These are phyloP conservation scores for Porites australiensis DNA, from an alignment of 64 coral and sea anemone species.

Conservation along the genomic window DNA sequence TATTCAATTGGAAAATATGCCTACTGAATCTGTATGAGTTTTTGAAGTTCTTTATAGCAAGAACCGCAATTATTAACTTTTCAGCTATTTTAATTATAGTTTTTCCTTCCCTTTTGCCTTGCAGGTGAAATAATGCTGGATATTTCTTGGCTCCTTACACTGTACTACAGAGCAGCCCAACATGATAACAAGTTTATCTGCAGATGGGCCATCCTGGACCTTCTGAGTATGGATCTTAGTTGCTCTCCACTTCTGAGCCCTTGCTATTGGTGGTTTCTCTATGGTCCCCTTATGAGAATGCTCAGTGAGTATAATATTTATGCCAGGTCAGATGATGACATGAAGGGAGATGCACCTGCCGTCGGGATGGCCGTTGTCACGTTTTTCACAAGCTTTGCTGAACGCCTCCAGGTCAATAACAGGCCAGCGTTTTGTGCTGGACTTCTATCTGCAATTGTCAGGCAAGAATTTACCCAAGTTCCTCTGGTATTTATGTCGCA, in stretches of 20 bases:
- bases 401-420: conserved; percentile 27
- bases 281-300: conserved; percentile 71
- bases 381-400: conserved; percentile 52
- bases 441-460: conserved; percentile 44
- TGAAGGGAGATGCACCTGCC: conserved; percentile 60
- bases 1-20: no score
- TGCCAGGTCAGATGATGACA: conserved; percentile 50
- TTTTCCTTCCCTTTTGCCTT: background rate
- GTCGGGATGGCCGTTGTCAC: conserved; percentile 55
- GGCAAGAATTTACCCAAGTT: conserved; percentile 61
- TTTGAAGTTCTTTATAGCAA: no score
- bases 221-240: conserved; percentile 66
- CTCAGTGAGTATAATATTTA: conserved; percentile 80
- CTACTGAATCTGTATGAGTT: no score
- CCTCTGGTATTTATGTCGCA: conserved; percentile 82
- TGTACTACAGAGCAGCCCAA: conserved; percentile 58
- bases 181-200: conserved; percentile 80
- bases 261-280: conserved; percentile 76
- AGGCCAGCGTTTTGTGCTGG: conserved; percentile 52
- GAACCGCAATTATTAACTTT: no score
- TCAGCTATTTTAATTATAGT: no score
- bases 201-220: conserved; percentile 79
- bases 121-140: conserved; percentile 40
- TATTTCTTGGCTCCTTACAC: conserved; percentile 70
- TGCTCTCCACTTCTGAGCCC: conserved; percentile 64